These are phyloP conservation scores for Cyanocitta stelleri DNA, from an alignment of 2,113 vertebrate genomes.

Conservation along the genomic window DNA sequence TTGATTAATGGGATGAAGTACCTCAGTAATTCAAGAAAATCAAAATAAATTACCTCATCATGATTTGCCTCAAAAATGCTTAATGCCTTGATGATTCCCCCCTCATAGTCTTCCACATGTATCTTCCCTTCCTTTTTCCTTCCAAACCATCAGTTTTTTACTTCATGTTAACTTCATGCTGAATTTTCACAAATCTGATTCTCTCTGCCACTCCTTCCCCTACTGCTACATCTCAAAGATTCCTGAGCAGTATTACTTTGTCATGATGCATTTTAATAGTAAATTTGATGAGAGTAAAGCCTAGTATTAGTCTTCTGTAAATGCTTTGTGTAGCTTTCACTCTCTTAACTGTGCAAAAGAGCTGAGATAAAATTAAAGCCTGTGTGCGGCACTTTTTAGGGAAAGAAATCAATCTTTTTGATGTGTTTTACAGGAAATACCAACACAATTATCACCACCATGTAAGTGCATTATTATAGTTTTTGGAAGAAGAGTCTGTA, in stretches of 20 bases:
- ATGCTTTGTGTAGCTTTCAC: background rate
- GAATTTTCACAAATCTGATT: background rate
- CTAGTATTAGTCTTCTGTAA: background rate
- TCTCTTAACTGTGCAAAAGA: background rate
- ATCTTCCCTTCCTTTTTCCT: background rate
- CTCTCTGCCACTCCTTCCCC: background rate
- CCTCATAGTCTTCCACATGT: background rate
- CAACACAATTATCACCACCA: background rate
- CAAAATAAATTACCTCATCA: background rate
- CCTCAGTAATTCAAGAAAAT: background rate
- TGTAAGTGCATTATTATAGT: accelerated
- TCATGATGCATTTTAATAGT: background rate
- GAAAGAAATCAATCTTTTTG: background rate
- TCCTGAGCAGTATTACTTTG: background rate
- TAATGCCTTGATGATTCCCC: background rate
- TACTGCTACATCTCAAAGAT: background rate
- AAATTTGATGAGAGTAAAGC: background rate
- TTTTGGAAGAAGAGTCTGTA: background rate
- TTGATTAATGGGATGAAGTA: background rate
- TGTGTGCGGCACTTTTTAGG: accelerated
- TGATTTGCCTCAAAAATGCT: background rate
- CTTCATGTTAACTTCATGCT: background rate
- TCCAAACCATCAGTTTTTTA: background rate
- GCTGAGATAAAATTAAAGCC: background rate
- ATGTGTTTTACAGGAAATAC: background rate